Percentiles rank a stretch among this genome's conserved stretches.
These are phyloP conservation scores for Epistrophella euchroma DNA, from an alignment of 2,888 invertebrate species.

Conservation along the genomic window DNA sequence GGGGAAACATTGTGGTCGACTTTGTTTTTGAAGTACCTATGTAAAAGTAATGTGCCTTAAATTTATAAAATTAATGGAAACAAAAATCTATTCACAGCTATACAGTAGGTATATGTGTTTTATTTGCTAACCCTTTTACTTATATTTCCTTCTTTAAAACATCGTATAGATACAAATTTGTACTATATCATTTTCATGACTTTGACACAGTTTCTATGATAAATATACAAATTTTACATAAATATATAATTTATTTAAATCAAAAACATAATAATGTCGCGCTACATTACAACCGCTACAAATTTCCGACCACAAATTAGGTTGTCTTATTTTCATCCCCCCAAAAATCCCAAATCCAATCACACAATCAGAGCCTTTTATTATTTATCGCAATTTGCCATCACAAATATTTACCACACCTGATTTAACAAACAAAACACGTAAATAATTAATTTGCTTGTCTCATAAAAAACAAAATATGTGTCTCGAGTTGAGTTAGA, in stretches of 20 bases:
- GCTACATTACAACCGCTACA: not conserved
- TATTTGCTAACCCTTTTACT: too few species aligned
- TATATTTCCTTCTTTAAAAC: too few species aligned
- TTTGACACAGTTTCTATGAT: not conserved
- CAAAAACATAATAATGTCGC: not conserved
- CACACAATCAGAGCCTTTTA: slow-evolving; percentile 21
- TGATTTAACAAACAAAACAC: slow-evolving; percentile 45
- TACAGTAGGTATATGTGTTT: too few species aligned
- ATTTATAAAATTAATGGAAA: too few species aligned
- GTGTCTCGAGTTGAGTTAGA: slow-evolving; percentile 14
- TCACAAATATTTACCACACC: slow-evolving; percentile 43
- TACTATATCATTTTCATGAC: not conserved
- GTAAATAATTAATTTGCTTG: slow-evolving; percentile 62
- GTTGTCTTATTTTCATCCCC: not conserved
- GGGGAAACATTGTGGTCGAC: too few species aligned
- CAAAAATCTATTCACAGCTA: too few species aligned
- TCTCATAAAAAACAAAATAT: slow-evolving; percentile 33
- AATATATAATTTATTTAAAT: not conserved
- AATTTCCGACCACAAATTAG: slow-evolving; percentile 7
- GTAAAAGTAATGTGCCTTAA: too few species aligned
- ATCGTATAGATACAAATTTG: too few species aligned
- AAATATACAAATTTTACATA: not conserved
- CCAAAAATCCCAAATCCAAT: slow-evolving; percentile 2
- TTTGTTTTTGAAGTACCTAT: too few species aligned
- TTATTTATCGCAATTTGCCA: slow-evolving; percentile 27